Evolutionary conservation across 1,140 invertebrate species (phyloP).

Genomic region (Heliconius nattereri): DNA sequence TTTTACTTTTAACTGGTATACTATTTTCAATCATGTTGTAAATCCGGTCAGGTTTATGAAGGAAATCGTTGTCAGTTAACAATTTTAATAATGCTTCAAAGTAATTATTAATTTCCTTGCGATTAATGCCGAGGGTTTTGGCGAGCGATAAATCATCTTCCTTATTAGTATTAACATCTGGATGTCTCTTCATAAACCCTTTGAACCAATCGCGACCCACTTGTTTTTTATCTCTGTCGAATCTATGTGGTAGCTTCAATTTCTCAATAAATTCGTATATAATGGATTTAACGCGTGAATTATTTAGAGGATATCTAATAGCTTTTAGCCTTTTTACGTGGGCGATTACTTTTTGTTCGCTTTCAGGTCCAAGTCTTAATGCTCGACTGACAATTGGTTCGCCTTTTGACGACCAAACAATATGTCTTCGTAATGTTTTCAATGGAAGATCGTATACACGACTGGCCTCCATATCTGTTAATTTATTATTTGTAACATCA

Average conservation of each 20-base stretch:
- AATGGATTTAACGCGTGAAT: neutral
- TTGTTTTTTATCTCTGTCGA: constrained; percentile 1
- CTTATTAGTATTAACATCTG: neutral
- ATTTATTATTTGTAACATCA: neutral
- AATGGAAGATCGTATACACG: neutral
- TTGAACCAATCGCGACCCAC: constrained; percentile 1
- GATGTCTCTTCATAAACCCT: neutral
- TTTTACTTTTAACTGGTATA: constrained; percentile 3
- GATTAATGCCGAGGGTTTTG: neutral
- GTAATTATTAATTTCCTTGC: neutral
- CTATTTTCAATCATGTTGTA: constrained; percentile 12
- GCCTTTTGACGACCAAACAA: neutral
- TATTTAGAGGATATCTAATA: constrained; percentile 2
- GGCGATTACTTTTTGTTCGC: neutral
- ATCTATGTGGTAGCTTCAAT: neutral
- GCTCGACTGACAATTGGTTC: neutral
- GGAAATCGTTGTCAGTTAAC: neutral
- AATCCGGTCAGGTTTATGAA: neutral
- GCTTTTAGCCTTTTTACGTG: neutral
- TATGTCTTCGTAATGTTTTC: neutral
- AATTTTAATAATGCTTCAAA: neutral
- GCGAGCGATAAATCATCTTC: neutral
- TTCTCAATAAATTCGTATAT: neutral
- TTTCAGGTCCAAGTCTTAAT: neutral
- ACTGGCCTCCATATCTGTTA: neutral